Evolutionary conservation across 2,113 vertebrate species (phyloP).

Genomic region (Xiphophorus couchianus): DNA sequence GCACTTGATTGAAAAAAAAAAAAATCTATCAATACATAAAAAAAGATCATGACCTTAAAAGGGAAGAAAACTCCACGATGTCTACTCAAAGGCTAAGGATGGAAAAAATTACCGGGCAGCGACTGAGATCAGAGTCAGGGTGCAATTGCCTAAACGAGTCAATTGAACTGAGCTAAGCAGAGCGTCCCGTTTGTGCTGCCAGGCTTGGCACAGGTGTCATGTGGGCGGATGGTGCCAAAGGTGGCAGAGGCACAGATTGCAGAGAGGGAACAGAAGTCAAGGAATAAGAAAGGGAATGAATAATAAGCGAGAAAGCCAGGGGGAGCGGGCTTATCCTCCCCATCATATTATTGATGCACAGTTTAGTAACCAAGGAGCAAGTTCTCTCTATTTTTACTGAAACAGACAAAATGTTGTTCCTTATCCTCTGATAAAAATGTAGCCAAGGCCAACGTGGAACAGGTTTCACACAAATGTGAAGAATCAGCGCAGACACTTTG

Average conservation of each 20-base stretch:
- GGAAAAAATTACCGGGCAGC: constrained; percentile 31
- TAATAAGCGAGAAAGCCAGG: constrained; percentile 15
- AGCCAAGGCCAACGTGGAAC: neutral
- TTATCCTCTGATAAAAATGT: neutral
- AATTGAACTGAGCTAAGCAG: constrained; percentile 74
- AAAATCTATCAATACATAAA: neutral
- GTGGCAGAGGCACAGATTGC: constrained; percentile 71
- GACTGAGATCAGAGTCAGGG: constrained; percentile 73
- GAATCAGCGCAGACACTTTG: neutral
- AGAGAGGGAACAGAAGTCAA: constrained; percentile 57
- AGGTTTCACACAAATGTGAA: neutral
- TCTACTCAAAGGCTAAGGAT: constrained; percentile 43
- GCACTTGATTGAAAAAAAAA: neutral
- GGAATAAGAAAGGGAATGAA: constrained; percentile 18
- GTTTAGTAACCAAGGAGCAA: constrained; percentile 3
- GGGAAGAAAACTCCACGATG: constrained; percentile 11
- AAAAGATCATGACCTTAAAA: neutral
- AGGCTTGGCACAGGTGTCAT: constrained; percentile 63
- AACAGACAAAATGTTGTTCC: constrained; percentile 6
- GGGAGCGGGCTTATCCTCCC: constrained; percentile 13
- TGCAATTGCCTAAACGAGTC: constrained; percentile 77
- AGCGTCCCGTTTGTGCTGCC: constrained; percentile 64
- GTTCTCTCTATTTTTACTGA: neutral
- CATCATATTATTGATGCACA: constrained; percentile 6
- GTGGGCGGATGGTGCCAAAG: constrained; percentile 74